Evolutionary conservation across 2,888 invertebrate species (phyloP).

Genomic region (Balanococcus diminutus): DNA sequence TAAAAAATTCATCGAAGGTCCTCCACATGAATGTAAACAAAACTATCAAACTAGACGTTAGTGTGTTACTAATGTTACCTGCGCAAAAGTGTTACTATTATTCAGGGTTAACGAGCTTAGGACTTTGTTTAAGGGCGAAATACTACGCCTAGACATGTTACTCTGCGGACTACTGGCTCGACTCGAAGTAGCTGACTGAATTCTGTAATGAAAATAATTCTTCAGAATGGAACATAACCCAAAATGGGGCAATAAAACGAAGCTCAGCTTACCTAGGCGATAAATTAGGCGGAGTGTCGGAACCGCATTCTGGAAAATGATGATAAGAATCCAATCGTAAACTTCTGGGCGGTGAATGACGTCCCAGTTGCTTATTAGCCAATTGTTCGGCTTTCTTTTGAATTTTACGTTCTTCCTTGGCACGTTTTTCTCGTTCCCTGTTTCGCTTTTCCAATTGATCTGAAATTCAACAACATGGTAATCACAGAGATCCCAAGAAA

Average conservation of each 20-base stretch:
- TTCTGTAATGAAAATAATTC: not conserved
- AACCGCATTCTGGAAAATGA: constrained; percentile 52
- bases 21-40: too few species aligned
- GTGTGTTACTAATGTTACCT: too few species aligned
- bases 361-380: constrained; percentile 34
- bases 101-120: constrained; percentile 5
- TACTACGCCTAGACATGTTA: constrained; percentile 20
- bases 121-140: not conserved
- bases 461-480: not conserved
- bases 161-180: constrained; percentile 47
- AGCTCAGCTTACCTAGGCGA: constrained; percentile 47
- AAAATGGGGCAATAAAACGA: not conserved
- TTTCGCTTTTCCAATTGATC: constrained; percentile 35
- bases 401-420: constrained; percentile 47
- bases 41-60: too few species aligned
- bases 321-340: constrained; percentile 46
- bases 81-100: constrained; percentile 48
- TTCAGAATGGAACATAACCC: not conserved
- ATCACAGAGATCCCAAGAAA: not conserved
- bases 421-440: constrained; percentile 32
- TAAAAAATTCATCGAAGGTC: too few species aligned
- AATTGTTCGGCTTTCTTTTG: constrained; percentile 33
- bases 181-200: constrained; percentile 43
- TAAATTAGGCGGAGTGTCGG: constrained; percentile 44
- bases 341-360: constrained; percentile 40